A percentile compares a stretch with the other conserved stretches of the same genome.
phyloP scores from a whole-genome alignment of 2,888 invertebrate genomes.

The Sialis fuliginosa region DNA sequence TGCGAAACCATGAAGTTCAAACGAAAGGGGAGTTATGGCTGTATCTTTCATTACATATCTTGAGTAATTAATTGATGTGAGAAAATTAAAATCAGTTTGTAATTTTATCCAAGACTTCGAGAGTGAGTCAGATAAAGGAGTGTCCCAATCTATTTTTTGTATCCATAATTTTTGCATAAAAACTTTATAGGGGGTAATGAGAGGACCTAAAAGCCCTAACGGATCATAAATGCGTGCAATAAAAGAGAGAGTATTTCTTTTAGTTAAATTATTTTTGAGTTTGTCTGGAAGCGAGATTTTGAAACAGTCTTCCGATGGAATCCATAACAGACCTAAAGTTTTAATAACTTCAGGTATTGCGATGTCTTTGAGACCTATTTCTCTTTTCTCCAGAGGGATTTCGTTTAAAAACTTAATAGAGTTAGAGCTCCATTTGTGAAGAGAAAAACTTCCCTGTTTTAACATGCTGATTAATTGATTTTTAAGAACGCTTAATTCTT shows the following conservation, averaged over 20 bases:
- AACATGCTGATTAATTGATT: background rate
- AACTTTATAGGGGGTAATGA: background rate
- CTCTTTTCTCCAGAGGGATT: background rate
- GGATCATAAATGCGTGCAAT: constrained; percentile 1
- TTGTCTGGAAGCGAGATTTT: background rate
- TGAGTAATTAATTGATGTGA: no score
- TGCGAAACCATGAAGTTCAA: no score
- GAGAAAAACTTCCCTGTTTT: background rate
- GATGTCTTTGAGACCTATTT: no score
- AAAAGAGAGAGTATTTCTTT: background rate
- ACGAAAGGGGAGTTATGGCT: no score
- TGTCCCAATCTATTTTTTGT: background rate
- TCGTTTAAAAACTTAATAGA: no score
- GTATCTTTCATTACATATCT: no score
- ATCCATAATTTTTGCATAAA: constrained; percentile 1
- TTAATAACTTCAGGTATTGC: no score
- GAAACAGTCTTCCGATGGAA: background rate
- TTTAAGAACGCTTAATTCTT: background rate
- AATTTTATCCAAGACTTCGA: no score
- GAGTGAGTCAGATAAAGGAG: background rate
- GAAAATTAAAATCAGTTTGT: no score
- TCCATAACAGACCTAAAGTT: background rate
- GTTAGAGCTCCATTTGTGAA: background rate
- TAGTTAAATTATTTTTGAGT: background rate
- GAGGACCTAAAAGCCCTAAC: background rate